Conservation (phyloP, 2,888 invertebrate genomes). For the Epirrhoe tristata region DNA sequence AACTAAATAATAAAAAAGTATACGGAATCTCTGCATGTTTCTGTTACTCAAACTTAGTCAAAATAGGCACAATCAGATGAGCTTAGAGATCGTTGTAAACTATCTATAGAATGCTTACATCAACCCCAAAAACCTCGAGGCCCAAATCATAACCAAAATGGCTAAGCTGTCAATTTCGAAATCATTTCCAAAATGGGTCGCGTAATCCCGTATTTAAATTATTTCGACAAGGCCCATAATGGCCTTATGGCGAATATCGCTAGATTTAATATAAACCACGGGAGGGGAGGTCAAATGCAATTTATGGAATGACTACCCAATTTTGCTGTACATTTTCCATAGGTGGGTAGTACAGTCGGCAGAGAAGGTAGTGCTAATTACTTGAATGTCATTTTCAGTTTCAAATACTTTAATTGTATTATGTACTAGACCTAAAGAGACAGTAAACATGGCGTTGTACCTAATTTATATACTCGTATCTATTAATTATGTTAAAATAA, state of each 20-base stretch:
- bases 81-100: no score
- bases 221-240: slow-evolving; percentile 28
- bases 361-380: slow-evolving; percentile 24
- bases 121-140: neutral
- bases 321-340: slow-evolving; percentile 66
- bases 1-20: no score
- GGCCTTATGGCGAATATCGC: slow-evolving; percentile 53
- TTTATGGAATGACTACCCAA: slow-evolving; percentile 71
- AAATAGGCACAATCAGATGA: neutral
- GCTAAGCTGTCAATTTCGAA: slow-evolving; percentile 17
- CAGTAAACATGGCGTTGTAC: no score
- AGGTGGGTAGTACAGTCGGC: slow-evolving; percentile 39
- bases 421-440: no score
- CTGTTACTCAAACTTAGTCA: no score
- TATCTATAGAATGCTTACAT: neutral
- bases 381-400: neutral
- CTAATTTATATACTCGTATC: no score
- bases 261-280: slow-evolving; percentile 59
- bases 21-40: no score
- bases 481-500: no score
- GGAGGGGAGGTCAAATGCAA: slow-evolving; percentile 60
- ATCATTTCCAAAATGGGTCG: slow-evolving; percentile 16
- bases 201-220: slow-evolving; percentile 35
- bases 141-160: neutral
- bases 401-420: no score